A percentile compares a stretch with the other conserved stretches of the same genome.
Evolutionary conservation across 1,140 invertebrate species (phyloP).

Genomic region (Lucilia cuprina): DNA sequence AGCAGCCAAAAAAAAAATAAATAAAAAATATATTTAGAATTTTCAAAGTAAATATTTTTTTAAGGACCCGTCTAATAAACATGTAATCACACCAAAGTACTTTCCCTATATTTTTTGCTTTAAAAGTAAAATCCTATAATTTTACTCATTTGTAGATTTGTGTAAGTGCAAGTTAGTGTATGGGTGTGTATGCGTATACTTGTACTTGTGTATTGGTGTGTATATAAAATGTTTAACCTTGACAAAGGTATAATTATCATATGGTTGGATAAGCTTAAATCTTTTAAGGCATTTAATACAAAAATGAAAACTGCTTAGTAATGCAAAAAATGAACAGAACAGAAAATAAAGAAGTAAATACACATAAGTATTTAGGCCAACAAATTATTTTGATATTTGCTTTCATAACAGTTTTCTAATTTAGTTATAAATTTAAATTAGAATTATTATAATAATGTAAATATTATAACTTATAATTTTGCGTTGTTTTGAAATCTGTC

Average conservation of each 20-base stretch:
- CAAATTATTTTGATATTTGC: too few species aligned
- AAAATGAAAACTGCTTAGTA: background rate
- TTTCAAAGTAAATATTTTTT: too few species aligned
- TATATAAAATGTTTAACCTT: background rate
- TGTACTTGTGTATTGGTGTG: background rate
- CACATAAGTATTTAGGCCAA: too few species aligned
- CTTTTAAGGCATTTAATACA: background rate
- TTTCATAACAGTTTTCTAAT: too few species aligned
- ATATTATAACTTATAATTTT: too few species aligned
- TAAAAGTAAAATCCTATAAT: background rate
- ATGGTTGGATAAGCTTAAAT: background rate
- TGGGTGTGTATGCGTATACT: background rate
- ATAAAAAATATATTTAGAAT: too few species aligned
- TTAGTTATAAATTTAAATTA: too few species aligned
- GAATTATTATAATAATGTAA: too few species aligned
- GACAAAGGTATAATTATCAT: constrained; percentile 15
- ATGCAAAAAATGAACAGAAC: too few species aligned
- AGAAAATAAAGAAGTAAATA: too few species aligned
- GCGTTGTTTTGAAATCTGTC: too few species aligned
- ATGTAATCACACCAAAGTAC: background rate
- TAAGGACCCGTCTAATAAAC: background rate
- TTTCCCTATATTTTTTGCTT: background rate
- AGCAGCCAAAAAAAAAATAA: too few species aligned
- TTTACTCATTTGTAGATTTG: background rate
- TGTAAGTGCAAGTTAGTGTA: background rate